Evolutionary conservation across 1,140 invertebrate species (phyloP), one percentile per base, ranked within the genome.

Genomic region (Drosophila navojoa): DNA sequence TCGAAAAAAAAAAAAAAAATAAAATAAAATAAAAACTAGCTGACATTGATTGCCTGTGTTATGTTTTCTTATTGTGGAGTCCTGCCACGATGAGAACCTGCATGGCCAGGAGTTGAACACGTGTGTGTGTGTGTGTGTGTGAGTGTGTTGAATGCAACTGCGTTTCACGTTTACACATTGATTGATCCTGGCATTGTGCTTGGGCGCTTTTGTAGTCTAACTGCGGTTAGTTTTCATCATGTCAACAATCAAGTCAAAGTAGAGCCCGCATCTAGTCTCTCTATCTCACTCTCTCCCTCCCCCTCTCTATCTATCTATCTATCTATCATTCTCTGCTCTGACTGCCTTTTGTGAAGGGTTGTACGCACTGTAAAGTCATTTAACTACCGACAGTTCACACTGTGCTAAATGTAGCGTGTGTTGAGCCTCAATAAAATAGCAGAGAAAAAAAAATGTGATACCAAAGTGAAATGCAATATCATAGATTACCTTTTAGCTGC

Each of bases 141-240:
- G 53, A 16, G n/a, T 60, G 40, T 55, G 22, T 19, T 67, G 53
- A 52, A 16, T 63, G 45, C 49, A 44, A 64, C 53, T 69, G 76
- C 54, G 42, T 38, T 29, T 63, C 42, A 44, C 42, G 42, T 71
- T 16, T 58, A 52, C 54, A 47, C 25, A 62, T 64, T 71, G 69
- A 62, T 64, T 71, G 69, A 67, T 71, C 35, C 44, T 53, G n/a
- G 55, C 57, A 73, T 85, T 85, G 81, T 84, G 60, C 61, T 35
- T 62, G 54, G 19, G 42, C 38, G 63, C 62, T 59, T 74, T 81
- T 81, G 79, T 81, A 76, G 52, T 61, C 35, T 6, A 62, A 58
- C 77, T 87, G 84, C 84, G 84, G 84, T 87, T 87, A 84, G 79
- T 89, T 87, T 76, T 64, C 69, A 71, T 69, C 82, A 85, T 80